Conservation (phyloP, 2,113 vertebrate species). For the Orycteropus afer region DNA sequence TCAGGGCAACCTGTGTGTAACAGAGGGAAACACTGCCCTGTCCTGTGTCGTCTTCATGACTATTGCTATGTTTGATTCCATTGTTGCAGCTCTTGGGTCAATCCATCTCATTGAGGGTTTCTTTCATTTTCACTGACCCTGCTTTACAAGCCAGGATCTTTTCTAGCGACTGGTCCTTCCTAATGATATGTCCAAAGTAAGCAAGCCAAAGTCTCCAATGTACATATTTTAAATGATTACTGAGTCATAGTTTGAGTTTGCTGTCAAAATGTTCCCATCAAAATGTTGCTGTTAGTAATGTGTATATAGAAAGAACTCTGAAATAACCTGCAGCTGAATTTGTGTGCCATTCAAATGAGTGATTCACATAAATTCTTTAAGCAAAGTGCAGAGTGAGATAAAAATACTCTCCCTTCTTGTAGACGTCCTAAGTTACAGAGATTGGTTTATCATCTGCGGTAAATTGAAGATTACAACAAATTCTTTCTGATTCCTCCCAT, state of each 20-base stretch:
- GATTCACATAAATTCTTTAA: background rate
- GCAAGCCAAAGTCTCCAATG: background rate
- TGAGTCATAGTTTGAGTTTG: background rate
- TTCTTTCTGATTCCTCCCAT: background rate
- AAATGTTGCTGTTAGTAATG: background rate
- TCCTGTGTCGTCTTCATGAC: too few species aligned
- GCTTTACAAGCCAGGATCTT: background rate
- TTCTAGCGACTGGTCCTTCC: too few species aligned
- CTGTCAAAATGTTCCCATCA: background rate
- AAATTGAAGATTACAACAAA: background rate
- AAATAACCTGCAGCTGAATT: background rate
- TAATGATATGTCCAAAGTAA: too few species aligned
- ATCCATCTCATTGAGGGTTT: too few species aligned
- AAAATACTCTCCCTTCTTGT: constrained; percentile 7
- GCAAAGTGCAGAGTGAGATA: background rate
- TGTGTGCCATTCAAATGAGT: background rate
- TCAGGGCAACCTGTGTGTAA: too few species aligned
- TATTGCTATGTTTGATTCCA: too few species aligned
- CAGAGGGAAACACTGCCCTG: too few species aligned
- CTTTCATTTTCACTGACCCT: background rate
- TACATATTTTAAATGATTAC: background rate
- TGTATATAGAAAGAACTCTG: background rate
- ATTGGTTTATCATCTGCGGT: background rate
- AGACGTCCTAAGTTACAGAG: background rate
- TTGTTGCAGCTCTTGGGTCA: too few species aligned